Percentiles rank a stretch among this genome's conserved stretches.
These are phyloP conservation scores for Euwallacea similis DNA, from an alignment of 1,140 invertebrate species.

Conservation along the genomic window DNA sequence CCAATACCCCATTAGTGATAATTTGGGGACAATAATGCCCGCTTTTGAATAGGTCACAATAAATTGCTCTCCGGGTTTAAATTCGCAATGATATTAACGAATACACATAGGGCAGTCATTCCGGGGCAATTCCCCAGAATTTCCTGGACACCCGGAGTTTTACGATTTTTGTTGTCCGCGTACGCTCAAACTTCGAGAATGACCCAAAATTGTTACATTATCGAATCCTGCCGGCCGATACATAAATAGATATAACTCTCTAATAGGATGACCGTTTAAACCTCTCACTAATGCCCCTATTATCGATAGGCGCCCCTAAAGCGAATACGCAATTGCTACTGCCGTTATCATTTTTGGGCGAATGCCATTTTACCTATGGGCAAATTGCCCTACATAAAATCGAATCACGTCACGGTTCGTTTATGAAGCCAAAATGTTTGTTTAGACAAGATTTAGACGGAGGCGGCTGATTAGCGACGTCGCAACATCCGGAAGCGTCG, in stretches of 20 bases:
- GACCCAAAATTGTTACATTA: no score
- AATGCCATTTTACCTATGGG: conserved; percentile 23
- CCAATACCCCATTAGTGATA: conserved; percentile 16
- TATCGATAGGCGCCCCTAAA: conserved; percentile 23
- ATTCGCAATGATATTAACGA: conserved; percentile 7
- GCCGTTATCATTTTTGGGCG: conserved; percentile 25
- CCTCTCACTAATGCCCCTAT: conserved; percentile 20
- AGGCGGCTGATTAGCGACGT: conserved; percentile 24
- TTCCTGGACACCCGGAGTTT: no score
- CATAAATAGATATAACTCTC: conserved; percentile 16
- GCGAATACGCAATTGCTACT: conserved; percentile 19
- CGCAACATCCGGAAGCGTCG: conserved; percentile 7
- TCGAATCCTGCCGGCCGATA: neutral
- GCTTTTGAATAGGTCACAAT: conserved; percentile 6
- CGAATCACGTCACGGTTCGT: neutral
- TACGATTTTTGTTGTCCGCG: no score
- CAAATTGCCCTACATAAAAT: neutral
- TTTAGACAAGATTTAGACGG: conserved; percentile 5
- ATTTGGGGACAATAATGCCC: conserved; percentile 16
- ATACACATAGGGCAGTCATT: neutral
- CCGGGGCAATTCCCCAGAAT: neutral
- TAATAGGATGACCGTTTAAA: conserved; percentile 25
- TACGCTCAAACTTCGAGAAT: no score
- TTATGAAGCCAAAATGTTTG: neutral
- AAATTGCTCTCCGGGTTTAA: conserved; percentile 13